These are phyloP conservation scores for Andrena cerasifolii DNA, from an alignment of 1,140 invertebrate genomes.

Conservation along the genomic window DNA sequence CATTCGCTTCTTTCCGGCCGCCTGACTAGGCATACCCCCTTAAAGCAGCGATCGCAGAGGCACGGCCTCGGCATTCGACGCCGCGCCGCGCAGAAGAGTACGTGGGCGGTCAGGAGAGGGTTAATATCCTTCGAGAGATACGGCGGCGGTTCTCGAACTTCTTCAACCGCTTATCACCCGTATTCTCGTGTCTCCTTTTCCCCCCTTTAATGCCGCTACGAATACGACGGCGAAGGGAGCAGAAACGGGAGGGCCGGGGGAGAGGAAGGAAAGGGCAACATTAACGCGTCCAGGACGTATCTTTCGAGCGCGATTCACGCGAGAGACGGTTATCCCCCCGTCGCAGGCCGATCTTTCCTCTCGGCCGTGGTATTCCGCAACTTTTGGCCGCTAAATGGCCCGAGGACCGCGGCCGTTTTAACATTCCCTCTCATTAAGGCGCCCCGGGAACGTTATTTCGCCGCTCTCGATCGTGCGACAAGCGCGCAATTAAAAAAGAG, in stretches of 20 bases:
- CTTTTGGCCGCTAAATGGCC: slow-evolving; percentile 52
- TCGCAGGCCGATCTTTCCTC: not conserved
- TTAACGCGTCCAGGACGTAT: slow-evolving; percentile 43
- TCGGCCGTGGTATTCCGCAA: slow-evolving; percentile 47
- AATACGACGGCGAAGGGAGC: not conserved
- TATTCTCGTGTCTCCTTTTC: slow-evolving; percentile 17
- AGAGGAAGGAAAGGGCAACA: not conserved
- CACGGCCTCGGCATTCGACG: not conserved
- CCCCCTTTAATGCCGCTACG: slow-evolving; percentile 18
- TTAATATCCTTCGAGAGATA: slow-evolving; percentile 46
- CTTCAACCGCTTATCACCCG: slow-evolving; percentile 45
- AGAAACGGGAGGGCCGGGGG: not conserved
- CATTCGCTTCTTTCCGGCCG: no score
- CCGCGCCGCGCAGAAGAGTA: slow-evolving; percentile 11
- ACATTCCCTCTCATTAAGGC: slow-evolving; percentile 60
- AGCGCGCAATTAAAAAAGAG: slow-evolving; percentile 54
- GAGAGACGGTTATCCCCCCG: slow-evolving; percentile 1
- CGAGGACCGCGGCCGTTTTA: slow-evolving; percentile 46
- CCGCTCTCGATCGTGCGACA: slow-evolving; percentile 46
- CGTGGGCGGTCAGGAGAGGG: slow-evolving; percentile 52
- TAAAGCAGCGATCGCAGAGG: no score
- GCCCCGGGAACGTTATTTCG: slow-evolving; percentile 56
- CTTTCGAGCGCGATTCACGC: slow-evolving; percentile 44
- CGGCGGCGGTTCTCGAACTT: slow-evolving; percentile 38
- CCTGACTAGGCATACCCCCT: no score